These are phyloP conservation scores for Jacana jacana DNA, from an alignment of 2,113 vertebrate genomes.

Conservation along the genomic window DNA sequence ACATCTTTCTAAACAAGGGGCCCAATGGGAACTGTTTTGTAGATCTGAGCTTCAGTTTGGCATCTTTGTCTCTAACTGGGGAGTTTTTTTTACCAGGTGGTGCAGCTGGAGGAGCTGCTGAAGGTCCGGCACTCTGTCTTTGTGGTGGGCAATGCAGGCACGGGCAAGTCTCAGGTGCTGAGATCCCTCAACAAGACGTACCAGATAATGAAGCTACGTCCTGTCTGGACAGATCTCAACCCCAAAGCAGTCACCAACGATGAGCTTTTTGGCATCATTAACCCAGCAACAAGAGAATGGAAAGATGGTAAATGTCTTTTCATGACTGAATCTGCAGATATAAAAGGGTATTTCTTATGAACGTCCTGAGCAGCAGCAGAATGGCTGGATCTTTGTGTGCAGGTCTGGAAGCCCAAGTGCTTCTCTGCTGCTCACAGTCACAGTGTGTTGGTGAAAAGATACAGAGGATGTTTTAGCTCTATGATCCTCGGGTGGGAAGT, in stretches of 20 bases:
- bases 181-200: conserved; percentile 88
- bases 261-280: conserved; percentile 88
- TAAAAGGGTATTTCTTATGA: neutral
- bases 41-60: neutral
- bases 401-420: neutral
- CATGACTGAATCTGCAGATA: neutral
- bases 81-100: conserved; percentile 76
- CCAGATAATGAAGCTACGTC: conserved; percentile 86
- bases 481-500: neutral
- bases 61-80: neutral
- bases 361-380: neutral
- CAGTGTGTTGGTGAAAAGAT: neutral
- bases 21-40: neutral
- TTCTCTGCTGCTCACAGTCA: neutral
- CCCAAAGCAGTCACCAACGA: conserved; percentile 89
- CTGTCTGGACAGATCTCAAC: conserved; percentile 92
- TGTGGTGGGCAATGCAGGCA: conserved; percentile 89
- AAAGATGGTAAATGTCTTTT: conserved; percentile 84
- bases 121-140: conserved; percentile 93
- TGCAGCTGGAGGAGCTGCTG: conserved; percentile 93
- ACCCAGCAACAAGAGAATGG: conserved; percentile 92
- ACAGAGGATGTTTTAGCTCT: neutral
- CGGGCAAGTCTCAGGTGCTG: conserved; percentile 93
- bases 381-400: neutral
- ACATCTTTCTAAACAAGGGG: neutral